Percentiles rank a stretch among this genome's conserved stretches.
phyloP scores from a whole-genome alignment of 2,797 vertebrate genomes.

The Protosalanx chinensis region DNA sequence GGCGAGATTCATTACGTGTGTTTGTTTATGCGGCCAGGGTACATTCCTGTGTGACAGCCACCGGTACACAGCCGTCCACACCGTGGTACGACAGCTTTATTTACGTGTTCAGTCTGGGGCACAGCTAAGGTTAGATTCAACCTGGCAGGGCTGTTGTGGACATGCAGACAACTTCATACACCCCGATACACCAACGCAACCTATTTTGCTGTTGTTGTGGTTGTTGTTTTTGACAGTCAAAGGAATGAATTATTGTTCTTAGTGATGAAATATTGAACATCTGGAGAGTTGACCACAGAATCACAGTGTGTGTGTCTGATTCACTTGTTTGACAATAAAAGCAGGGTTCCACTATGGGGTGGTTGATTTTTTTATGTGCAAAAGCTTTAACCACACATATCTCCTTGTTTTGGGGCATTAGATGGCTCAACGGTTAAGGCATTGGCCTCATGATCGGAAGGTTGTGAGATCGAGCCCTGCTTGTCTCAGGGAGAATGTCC shows the following conservation, averaged over 20 bases:
- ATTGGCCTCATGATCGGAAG: too few species aligned
- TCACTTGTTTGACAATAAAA: neutral
- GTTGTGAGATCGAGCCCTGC: too few species aligned
- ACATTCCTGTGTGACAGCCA: constrained; percentile 51
- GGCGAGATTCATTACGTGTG: constrained; percentile 25
- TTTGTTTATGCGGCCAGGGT: constrained; percentile 36
- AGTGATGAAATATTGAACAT: too few species aligned
- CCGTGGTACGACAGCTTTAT: constrained; percentile 29
- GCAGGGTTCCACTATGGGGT: neutral
- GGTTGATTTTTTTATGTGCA: neutral
- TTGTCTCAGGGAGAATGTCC: too few species aligned
- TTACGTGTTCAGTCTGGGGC: constrained; percentile 28
- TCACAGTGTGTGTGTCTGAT: neutral
- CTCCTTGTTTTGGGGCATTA: neutral
- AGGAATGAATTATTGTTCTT: too few species aligned
- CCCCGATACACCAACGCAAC: constrained; percentile 23
- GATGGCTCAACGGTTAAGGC: too few species aligned
- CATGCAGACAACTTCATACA: constrained; percentile 24
- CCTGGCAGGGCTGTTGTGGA: constrained; percentile 33
- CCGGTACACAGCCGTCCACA: constrained; percentile 23
- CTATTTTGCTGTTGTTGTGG: constrained; percentile 17
- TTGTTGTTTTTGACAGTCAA: neutral
- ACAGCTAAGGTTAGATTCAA: constrained; percentile 12
- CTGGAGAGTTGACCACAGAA: too few species aligned
- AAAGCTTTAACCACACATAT: neutral